Percentiles rank a stretch among this genome's conserved stretches.
Conservation (phyloP, 2,797 vertebrate species). For the Enteromius viviparus region DNA sequence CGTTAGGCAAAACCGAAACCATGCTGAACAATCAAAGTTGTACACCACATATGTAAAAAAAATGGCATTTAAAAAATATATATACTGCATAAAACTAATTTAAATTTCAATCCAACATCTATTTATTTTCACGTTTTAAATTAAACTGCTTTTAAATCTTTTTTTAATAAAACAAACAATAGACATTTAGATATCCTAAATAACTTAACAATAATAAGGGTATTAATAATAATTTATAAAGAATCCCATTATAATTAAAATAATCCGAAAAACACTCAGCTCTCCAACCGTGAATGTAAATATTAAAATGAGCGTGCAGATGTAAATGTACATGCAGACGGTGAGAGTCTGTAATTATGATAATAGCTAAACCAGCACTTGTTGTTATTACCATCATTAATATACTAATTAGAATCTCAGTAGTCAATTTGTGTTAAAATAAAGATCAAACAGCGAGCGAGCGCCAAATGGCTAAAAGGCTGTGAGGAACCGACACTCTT, state of each 20-base stretch:
- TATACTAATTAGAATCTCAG: slow-evolving; percentile 77
- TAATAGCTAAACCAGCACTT: slow-evolving; percentile 80
- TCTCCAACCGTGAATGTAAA: slow-evolving; percentile 51
- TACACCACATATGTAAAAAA: not conserved
- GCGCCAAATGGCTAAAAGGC: slow-evolving; percentile 42
- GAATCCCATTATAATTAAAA: not conserved
- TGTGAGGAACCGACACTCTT: slow-evolving; percentile 49
- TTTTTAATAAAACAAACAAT: not conserved
- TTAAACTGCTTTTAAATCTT: not conserved
- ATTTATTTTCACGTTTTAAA: not conserved
- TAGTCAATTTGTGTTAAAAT: slow-evolving; percentile 60
- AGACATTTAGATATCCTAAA: not conserved
- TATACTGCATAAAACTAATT: not conserved
- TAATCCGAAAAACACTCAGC: slow-evolving; percentile 46
- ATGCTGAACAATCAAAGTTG: slow-evolving; percentile 23
- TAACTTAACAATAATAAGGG: not conserved
- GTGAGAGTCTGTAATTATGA: slow-evolving; percentile 78
- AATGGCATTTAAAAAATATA: not conserved
- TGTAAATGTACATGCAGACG: slow-evolving; percentile 74
- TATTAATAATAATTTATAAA: not conserved
- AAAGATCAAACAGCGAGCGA: slow-evolving; percentile 63
- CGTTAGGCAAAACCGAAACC: slow-evolving; percentile 20
- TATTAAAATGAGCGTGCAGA: slow-evolving; percentile 73
- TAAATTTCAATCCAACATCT: not conserved
- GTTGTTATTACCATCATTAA: slow-evolving; percentile 74